Evolutionary conservation across 2,888 invertebrate species (phyloP), one percentile per base, ranked within the genome.

Genomic region (Mechanitis messenoides): DNA sequence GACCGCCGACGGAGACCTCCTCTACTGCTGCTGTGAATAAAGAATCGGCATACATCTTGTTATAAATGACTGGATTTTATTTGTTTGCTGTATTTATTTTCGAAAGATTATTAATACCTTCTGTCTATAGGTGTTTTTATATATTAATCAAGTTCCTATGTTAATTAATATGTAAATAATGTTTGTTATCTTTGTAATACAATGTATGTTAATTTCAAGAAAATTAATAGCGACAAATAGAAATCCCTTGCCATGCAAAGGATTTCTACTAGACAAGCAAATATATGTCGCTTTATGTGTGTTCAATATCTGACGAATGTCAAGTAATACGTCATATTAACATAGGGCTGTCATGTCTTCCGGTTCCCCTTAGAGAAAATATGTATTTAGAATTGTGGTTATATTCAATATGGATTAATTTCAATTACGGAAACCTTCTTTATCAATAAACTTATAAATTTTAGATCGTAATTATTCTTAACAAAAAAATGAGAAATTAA

Each of bases 1-100:
- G 92, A 92, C 63, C 92, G 87, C 69, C 92, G 85, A 77, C 91
- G 91, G 71, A 93, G 77, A 9, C 83, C 80, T 78, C 89, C 80
- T 78, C 89, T 80, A 77, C 89, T 90, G 65, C 84, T 83, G 70
- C 89, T 89, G 80, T 53, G 73, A 72, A 69, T 68, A 71, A 42
- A 9, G 42, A 42, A 42, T 9, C 3, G 42, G 6, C 11, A 9
- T 42, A 9, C 6, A 50, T 50, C 6, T n/a, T 50, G 31, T 50
- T 50, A 5, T 50, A 50, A 3, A 11, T 42, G 42, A 42, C 9
- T 42, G 9, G 7, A 42, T 9, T 42, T 42, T 42, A 3, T 1
- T 20, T 1, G 11, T 3, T 9, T 42, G 42, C 42, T 42, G 6
- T 7, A 9, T 3, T 9, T 42, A 42, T 42, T 42, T 42, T 42